A percentile compares a stretch with the other conserved stretches of the same genome.
phyloP scores from a whole-genome alignment of 2,113 vertebrate species.

The Todiramphus saurophagus region DNA sequence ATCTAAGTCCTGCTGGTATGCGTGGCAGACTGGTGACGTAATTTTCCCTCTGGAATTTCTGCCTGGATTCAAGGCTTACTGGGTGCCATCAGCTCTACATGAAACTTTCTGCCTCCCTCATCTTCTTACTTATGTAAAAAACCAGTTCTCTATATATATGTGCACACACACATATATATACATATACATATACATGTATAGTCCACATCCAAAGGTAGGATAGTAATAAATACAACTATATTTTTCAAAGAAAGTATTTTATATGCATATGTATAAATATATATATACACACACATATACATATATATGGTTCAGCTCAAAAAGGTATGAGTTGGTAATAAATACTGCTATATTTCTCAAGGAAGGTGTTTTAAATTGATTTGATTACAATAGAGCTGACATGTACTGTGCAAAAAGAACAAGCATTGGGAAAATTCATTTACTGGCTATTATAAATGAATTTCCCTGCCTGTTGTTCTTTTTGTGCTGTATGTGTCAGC shows the following conservation, averaged over 20 bases:
- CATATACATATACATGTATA: neutral
- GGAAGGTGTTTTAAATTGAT: slow-evolving; percentile 49
- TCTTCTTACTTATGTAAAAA: neutral
- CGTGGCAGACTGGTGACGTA: neutral
- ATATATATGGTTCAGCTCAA: neutral
- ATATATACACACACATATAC: neutral
- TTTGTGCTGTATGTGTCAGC: slow-evolving; percentile 35
- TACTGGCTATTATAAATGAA: slow-evolving; percentile 57
- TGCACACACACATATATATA: rapidly evolving
- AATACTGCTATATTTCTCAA: slow-evolving; percentile 29
- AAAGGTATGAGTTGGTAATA: slow-evolving; percentile 14
- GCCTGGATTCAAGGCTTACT: neutral
- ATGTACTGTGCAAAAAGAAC: slow-evolving; percentile 33
- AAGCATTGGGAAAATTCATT: slow-evolving; percentile 53
- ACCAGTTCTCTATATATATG: neutral
- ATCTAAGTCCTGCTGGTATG: neutral
- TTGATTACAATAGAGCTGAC: slow-evolving; percentile 57
- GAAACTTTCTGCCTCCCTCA: neutral
- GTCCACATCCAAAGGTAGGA: neutral
- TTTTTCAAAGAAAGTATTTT: neutral
- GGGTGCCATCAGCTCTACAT: neutral
- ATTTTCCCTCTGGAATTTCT: neutral
- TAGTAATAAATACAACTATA: neutral
- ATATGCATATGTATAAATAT: neutral
- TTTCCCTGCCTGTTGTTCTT: slow-evolving; percentile 51